phyloP scores from a whole-genome alignment of 2,797 vertebrate genomes.

The Oreonectes daqikongensis region DNA sequence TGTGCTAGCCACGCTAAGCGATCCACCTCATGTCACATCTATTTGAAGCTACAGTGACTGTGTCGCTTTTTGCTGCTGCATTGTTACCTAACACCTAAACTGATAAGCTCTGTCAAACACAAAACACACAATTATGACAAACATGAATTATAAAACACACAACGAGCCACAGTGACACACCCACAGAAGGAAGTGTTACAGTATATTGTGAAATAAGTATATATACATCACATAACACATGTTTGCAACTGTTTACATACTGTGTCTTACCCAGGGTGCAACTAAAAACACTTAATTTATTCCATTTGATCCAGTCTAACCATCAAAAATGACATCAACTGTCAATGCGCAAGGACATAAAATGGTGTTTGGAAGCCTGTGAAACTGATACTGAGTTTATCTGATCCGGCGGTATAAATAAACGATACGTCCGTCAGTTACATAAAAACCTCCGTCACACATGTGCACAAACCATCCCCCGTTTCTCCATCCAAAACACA shows the following conservation, averaged over 20 bases:
- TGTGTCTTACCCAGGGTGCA: background rate
- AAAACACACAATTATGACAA: background rate
- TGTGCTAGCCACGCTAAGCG: slow-evolving; percentile 67
- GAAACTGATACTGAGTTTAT: slow-evolving; percentile 30
- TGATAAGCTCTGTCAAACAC: slow-evolving; percentile 7
- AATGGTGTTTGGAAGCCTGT: slow-evolving; percentile 12
- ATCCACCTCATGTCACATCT: slow-evolving; percentile 48
- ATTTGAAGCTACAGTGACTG: slow-evolving; percentile 52
- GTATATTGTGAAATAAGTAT: background rate
- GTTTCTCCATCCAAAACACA: slow-evolving; percentile 52
- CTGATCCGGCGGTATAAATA: slow-evolving; percentile 49
- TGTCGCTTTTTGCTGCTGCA: slow-evolving; percentile 29
- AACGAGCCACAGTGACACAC: background rate
- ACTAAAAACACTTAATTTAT: background rate
- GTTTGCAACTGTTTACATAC: background rate
- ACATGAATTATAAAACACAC: background rate
- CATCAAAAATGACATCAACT: background rate
- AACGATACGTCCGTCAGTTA: slow-evolving; percentile 67
- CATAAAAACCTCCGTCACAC: slow-evolving; percentile 70
- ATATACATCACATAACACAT: background rate
- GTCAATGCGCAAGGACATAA: background rate
- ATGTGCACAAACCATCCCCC: slow-evolving; percentile 58
- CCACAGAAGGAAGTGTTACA: background rate
- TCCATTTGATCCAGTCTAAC: background rate
- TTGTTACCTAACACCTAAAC: slow-evolving; percentile 65